Evolutionary conservation across 2,888 invertebrate species (phyloP), one percentile per base, ranked within the genome.

Genomic region (Diaprepes abbreviatus): DNA sequence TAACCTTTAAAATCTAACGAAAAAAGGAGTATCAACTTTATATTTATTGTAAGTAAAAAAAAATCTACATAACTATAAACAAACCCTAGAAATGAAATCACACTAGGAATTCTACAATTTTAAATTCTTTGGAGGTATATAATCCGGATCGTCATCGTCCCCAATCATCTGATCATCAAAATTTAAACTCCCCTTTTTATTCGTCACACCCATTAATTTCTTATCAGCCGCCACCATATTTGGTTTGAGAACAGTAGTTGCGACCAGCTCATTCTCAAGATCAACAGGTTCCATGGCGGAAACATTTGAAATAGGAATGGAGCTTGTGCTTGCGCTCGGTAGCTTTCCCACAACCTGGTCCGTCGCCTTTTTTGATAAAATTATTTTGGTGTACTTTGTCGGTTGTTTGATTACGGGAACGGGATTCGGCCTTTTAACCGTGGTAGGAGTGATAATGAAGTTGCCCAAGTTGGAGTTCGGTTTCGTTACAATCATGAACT

Each of bases 371-470:
- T 86, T 86, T 1, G 87, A 85, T 31, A 87, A 77, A 70, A 87
- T 85, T 66, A 87, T 87, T 74, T 87, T 87, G 0, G 87, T 86
- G 59, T 86, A 87, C 73, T 87, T 87, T 3, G 79, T 75, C 3
- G 73, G 74, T 14, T 73, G 64, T 31, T 74, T 72, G 35, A 73
- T 60, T 16, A 73, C 73, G 0, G 70, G 38, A 6, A 73, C 54
- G n/a, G 74, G 66, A 17, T 35, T 50, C 1, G 71, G 50, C 1
- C 73, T 60, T 52, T 77, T 76, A 14, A 75, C 65, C 31, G 72
- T 66, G 36, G 63, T 9, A 1, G 76, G 70, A 17, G 75, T 66
- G 55, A 75, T 74, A 12, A 78, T 73, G 21, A 73, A 76, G 68
- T 75, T 77, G 31, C 69, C 64, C 1, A 73, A 40, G 24, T 36